Evolutionary conservation across 2,113 vertebrate genomes (phyloP).

Genomic region (Lamprologus lemairii): DNA sequence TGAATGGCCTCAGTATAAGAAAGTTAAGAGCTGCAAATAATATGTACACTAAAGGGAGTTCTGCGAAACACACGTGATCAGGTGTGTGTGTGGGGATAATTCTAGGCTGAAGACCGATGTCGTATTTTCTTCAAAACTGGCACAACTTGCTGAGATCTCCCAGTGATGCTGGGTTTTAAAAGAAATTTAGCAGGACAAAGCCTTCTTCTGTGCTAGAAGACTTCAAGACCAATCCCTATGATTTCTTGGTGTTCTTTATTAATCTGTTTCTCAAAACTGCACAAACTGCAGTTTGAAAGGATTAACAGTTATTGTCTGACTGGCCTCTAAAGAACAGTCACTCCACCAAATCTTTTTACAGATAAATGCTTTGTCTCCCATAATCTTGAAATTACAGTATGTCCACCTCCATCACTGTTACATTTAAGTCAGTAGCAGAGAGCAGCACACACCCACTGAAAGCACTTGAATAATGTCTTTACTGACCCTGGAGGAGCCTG

Average conservation of each 20-base stretch:
- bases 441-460: not conserved
- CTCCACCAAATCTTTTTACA: not conserved
- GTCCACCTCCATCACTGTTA: not conserved
- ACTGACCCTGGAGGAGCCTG: not conserved
- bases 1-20: conserved; percentile 9
- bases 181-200: not conserved
- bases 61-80: not conserved
- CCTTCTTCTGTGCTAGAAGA: not conserved
- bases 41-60: not conserved
- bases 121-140: conserved; percentile 2
- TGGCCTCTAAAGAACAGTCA: not conserved
- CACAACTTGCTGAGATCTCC: not conserved
- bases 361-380: not conserved
- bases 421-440: not conserved
- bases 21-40: not conserved
- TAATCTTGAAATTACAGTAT: not conserved
- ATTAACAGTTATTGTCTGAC: not conserved
- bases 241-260: not conserved
- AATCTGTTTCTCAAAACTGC: not conserved
- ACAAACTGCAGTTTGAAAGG: not conserved
- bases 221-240: not conserved
- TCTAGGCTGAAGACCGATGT: not conserved
- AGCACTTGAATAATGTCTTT: not conserved
- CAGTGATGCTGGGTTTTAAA: not conserved
- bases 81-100: not conserved